Evolutionary conservation across 2,888 invertebrate species (phyloP).

Genomic region (Dugesia japonica): DNA sequence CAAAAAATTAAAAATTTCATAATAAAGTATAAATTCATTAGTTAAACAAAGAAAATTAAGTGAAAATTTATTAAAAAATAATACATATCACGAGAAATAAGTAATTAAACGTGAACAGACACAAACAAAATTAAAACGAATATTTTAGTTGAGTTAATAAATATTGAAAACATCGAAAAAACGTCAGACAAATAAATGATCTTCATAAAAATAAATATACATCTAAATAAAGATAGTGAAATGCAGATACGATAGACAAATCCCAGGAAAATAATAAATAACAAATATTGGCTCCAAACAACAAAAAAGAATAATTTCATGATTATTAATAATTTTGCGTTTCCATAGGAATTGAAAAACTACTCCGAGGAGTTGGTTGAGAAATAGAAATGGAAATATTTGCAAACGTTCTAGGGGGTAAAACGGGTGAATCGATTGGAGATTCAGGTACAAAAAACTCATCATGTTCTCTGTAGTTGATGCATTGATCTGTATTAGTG

Average conservation of each 20-base stretch:
- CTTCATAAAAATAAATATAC: constrained; percentile 11
- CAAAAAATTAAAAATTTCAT: no score
- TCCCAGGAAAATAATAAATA: background rate
- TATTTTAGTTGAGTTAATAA: background rate
- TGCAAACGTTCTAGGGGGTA: background rate
- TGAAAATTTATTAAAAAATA: constrained; percentile 6
- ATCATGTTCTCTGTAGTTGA: background rate
- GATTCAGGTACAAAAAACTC: background rate
- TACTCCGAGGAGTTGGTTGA: background rate
- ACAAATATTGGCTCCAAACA: constrained; percentile 20
- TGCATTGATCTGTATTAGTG: background rate
- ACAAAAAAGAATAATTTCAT: background rate
- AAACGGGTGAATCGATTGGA: background rate
- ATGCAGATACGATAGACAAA: constrained; percentile 16
- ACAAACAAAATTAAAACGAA: constrained; percentile 1
- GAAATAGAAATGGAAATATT: constrained; percentile 13
- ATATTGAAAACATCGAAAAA: constrained; percentile 13
- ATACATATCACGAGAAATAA: constrained; percentile 16
- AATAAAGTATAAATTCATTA: no score
- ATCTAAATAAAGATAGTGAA: constrained; percentile 16
- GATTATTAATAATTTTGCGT: background rate
- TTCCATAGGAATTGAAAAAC: background rate
- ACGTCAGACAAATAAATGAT: constrained; percentile 14
- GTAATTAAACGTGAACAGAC: background rate
- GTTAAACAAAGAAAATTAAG: background rate